Base-by-base conservation (phyloP, 2,113 vertebrate genomes). In the Oceanites oceanicus region DNA sequence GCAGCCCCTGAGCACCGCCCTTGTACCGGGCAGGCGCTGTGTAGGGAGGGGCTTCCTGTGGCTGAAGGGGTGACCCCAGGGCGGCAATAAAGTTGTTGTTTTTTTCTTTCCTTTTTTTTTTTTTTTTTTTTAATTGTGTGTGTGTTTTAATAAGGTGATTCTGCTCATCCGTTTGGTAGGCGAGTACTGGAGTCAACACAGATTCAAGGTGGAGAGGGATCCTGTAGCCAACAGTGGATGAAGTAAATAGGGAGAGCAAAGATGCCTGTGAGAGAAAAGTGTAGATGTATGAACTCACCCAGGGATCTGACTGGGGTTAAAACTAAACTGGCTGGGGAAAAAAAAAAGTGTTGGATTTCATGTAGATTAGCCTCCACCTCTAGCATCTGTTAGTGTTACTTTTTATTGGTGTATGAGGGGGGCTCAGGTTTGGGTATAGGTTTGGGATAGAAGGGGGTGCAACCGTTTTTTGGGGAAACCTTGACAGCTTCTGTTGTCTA, bases 1-100 rank as follows among this genome's bases (percentile, higher is more conserved):
- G 5, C 32, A 1, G 58, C 21, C 34, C 7, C 14, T 38, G 36
- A 11, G 61, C 65, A 2, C 47, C 8, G 66, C n/a, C 11, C 12
- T 3, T 4, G 30, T 12, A 6, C 11, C 1, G 23, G 11, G 36
- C 29, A 21, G 9, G 11, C 10, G 0, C 9, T 0, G 7, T 0
- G 32, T 3, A 1, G 1, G 6, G 4, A 2, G 2, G 4, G 4
- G 21, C 3, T 32, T 27, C 3, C 3, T 30, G 8, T 27, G 10
- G 21, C 16, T 16, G 65, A 11, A 17, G 3, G 13, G 3, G 18
- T 20, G n/a, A 7, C 38, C 7, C 53, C 15, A 1, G 55, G 32
- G 53, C 13, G 14, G 8, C 21, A 20, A 4, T 62, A 15, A 38
- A 58, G 36, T 11, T 29, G 17, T 6, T 59, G 9, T 17, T 26